Evolutionary conservation across 2,797 vertebrate genomes (phyloP).

Genomic region (Percopsis omiscomaycus): DNA sequence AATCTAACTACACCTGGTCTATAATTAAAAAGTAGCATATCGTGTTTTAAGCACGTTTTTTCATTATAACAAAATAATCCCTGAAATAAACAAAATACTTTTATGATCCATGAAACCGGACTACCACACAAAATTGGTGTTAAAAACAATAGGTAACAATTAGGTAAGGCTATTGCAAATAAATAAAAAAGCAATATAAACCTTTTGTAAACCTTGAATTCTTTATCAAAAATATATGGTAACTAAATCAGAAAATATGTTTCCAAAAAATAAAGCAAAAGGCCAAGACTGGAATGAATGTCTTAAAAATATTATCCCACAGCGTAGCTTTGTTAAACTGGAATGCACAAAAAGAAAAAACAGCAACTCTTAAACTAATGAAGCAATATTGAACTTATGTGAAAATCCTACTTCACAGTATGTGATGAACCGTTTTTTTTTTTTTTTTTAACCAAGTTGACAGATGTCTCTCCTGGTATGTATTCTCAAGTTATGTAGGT

Average conservation of each 20-base stretch:
- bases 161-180: background rate
- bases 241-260: background rate
- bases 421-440: too few species aligned
- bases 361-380: too few species aligned
- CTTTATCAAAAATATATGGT: slow-evolving; percentile 6
- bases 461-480: too few species aligned
- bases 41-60: background rate
- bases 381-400: slow-evolving; percentile 41
- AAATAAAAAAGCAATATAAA: slow-evolving; percentile 13
- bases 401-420: slow-evolving; percentile 14
- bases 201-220: slow-evolving; percentile 4
- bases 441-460: too few species aligned
- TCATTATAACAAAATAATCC: slow-evolving; percentile 29
- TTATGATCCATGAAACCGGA: slow-evolving; percentile 1
- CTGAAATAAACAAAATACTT: slow-evolving; percentile 45
- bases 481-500: too few species aligned
- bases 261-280: slow-evolving; percentile 38
- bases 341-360: too few species aligned
- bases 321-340: too few species aligned
- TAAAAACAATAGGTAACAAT: slow-evolving; percentile 8
- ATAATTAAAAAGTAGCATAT: background rate
- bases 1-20: slow-evolving; percentile 3
- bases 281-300: slow-evolving; percentile 48
- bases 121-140: background rate
- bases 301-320: background rate